phyloP scores from a whole-genome alignment of 1,140 invertebrate genomes.

The Drosophila sp. region DNA sequence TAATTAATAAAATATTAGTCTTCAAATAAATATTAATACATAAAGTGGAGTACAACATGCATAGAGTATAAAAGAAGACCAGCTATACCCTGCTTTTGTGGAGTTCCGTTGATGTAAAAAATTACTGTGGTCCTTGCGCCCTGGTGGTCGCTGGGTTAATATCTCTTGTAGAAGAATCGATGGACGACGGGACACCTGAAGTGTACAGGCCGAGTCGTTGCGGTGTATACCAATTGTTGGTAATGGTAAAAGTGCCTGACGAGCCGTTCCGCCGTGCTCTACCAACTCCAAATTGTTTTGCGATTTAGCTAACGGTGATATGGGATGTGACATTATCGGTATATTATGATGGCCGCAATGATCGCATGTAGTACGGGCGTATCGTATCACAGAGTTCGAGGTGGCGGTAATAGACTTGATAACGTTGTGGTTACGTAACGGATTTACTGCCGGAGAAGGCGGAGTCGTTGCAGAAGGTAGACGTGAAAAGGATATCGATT shows the following conservation, averaged over 20 bases:
- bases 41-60: not conserved
- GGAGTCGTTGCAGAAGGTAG: slow-evolving; percentile 32
- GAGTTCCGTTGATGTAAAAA: slow-evolving; percentile 49
- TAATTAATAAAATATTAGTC: not conserved
- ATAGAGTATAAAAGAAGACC: not conserved
- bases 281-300: slow-evolving; percentile 76
- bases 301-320: slow-evolving; percentile 78
- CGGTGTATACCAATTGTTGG: slow-evolving; percentile 52
- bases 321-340: slow-evolving; percentile 77
- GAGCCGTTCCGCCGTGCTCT: slow-evolving; percentile 53
- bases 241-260: slow-evolving; percentile 68
- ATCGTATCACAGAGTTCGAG: slow-evolving; percentile 65
- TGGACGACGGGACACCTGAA: slow-evolving; percentile 79
- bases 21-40: not conserved
- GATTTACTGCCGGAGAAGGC: slow-evolving; percentile 22
- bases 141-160: slow-evolving; percentile 82
- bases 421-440: slow-evolving; percentile 10
- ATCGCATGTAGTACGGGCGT: slow-evolving; percentile 74
- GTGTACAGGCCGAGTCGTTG: slow-evolving; percentile 65
- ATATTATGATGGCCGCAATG: slow-evolving; percentile 78
- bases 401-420: slow-evolving; percentile 35
- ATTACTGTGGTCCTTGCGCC: slow-evolving; percentile 73
- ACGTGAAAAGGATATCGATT: slow-evolving; percentile 72
- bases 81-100: slow-evolving; percentile 71
- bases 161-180: slow-evolving; percentile 81